Evolutionary conservation across 2,113 vertebrate genomes (phyloP).

Genomic region (Plotosus lineatus): DNA sequence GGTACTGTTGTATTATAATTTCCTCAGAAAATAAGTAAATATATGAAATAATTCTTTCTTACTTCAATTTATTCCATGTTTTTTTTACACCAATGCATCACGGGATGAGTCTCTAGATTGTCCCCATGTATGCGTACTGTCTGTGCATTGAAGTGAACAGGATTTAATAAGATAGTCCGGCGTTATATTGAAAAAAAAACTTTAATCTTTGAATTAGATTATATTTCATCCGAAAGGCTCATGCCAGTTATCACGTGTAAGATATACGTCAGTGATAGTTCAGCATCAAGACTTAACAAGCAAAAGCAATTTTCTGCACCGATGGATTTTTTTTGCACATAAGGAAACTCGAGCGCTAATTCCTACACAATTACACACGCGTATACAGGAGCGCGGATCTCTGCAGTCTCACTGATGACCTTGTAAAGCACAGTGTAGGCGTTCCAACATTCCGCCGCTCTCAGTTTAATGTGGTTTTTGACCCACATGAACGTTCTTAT

Average conservation of each 20-base stretch:
- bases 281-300: conserved; percentile 34
- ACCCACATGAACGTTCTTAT: too few relatives aligned
- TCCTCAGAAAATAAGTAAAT: too few relatives aligned
- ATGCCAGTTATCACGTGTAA: conserved; percentile 18
- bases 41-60: too few relatives aligned
- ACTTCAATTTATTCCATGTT: background rate
- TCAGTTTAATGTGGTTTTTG: background rate
- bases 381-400: background rate
- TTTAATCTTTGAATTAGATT: background rate
- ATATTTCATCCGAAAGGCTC: background rate
- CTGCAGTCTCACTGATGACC: background rate
- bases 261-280: conserved; percentile 20
- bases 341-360: conserved; percentile 26
- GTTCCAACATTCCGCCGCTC: background rate
- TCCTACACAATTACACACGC: conserved; percentile 38
- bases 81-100: background rate
- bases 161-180: conserved; percentile 6
- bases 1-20: too few relatives aligned
- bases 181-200: background rate
- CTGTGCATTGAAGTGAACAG: background rate
- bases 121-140: background rate
- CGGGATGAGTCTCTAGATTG: background rate
- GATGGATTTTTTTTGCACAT: background rate
- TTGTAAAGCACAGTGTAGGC: background rate
- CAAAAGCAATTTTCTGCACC: conserved; percentile 40